These are phyloP conservation scores for Ctenomys sociabilis DNA, from an alignment of 2,113 vertebrate species.

Conservation along the genomic window DNA sequence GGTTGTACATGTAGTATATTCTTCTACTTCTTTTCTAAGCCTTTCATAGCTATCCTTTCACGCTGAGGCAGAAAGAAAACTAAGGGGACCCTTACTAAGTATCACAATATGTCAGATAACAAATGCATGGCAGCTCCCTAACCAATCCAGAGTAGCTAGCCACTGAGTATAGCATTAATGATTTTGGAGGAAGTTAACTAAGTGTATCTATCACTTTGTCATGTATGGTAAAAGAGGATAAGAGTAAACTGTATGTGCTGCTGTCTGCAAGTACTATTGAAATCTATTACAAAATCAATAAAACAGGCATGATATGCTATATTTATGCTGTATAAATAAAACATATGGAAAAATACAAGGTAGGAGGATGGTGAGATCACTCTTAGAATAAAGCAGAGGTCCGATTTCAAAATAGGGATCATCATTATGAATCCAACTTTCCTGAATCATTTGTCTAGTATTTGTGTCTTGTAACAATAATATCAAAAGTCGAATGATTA, in stretches of 20 bases:
- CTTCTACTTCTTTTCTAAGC: slow-evolving; percentile 37
- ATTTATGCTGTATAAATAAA: slow-evolving; percentile 78
- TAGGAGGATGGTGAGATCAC: background rate
- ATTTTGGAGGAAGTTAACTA: slow-evolving; percentile 87
- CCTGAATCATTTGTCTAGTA: background rate
- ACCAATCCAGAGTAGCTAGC: slow-evolving; percentile 81
- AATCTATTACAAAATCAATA: slow-evolving; percentile 84
- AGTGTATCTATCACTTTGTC: slow-evolving; percentile 88
- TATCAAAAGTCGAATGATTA: background rate
- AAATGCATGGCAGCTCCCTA: slow-evolving; percentile 81
- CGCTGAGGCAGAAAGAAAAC: slow-evolving; percentile 78
- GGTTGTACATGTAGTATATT: background rate
- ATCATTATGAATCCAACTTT: background rate
- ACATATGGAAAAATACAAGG: slow-evolving; percentile 49
- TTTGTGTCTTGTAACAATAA: background rate
- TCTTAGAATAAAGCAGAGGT: slow-evolving; percentile 49
- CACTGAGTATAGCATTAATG: slow-evolving; percentile 83
- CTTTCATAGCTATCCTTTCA: slow-evolving; percentile 68
- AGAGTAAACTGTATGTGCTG: slow-evolving; percentile 75
- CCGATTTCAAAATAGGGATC: background rate
- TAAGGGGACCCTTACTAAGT: slow-evolving; percentile 76
- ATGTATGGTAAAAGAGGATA: slow-evolving; percentile 81
- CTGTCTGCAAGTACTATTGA: slow-evolving; percentile 75
- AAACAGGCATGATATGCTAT: slow-evolving; percentile 54
- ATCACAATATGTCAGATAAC: slow-evolving; percentile 75